Base-by-base conservation (phyloP, 2,113 vertebrate genomes). In the Trogon melanurus region DNA sequence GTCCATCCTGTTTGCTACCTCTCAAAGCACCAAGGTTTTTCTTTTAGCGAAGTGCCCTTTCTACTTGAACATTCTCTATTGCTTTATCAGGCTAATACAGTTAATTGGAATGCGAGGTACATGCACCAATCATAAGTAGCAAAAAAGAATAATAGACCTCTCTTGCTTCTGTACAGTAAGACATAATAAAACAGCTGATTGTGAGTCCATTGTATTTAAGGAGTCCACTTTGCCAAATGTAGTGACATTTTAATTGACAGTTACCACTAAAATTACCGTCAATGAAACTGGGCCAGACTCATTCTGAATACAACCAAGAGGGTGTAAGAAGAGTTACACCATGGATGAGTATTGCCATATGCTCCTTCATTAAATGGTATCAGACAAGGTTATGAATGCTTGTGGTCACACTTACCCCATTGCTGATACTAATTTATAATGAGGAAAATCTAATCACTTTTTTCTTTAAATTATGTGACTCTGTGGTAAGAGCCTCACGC, bases 61-160 rank as follows among this genome's bases (percentile, higher is more conserved):
- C 57, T 47, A 29, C 27, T 92, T 61, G 32, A 27, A 26, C 29
- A 11, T 83, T 84, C 25, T 70, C n/a, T 30, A 5, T 45, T 70
- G 53, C 71, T 79, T 85, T 91, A 56, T 82, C 50, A 7, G 74
- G 56, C 21, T 57, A 79, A n/a, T 20, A 56, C 9, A 89, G 57
- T 88, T 97, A 89, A 95, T 95, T 93, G 87, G 69, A 92, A 97
- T 96, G 96, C 26, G 0, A 93, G 72, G 80, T 80, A 73, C 64
- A 41, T 36, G n/a, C 69, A 36, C 61, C 92, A 91, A 95, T 95
- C 95, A 93, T 84, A 95, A 96, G 86, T 86, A 94, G 60, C 75
- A 90, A 96, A 95, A 50, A 73, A 92, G 93, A 89, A 95, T 94
- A 96, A 97, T 95, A 96, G 95, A 91, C 80, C n/a, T 73, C 29